Base-by-base conservation (phyloP, 30 jellyfish, hydroid and myxozoan genomes). In the Cassiopea andromeda region DNA sequence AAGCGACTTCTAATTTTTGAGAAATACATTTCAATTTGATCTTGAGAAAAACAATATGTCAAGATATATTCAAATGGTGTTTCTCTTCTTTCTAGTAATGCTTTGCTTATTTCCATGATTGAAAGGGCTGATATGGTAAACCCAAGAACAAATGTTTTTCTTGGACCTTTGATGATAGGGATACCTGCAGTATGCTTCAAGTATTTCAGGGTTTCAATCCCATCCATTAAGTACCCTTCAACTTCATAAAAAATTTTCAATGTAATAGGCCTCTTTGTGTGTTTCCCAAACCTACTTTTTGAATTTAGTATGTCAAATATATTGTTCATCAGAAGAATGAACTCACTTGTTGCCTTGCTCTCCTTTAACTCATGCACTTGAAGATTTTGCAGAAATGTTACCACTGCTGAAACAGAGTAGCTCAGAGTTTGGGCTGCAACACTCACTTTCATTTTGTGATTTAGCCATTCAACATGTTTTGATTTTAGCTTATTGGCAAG, bases 401-500 rank as follows among this genome's bases (percentile, higher is more conserved):
- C 46, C 2, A 81, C 93, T 46, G 93, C 91, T 18, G 90, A 48
- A 7, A 72, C 93, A 27, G 93, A 85, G 54, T 74, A 4, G 46
- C 82, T 73, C 10, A 73, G 12, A 17, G 82, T 73, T 46, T 73
- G 82, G 16, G 92, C 85, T n/a, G 92, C 92, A 50, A 89, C 84
- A 38, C 83, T 89, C 27, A 89, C 96, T 48, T 89, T 81, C 90
- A 80, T 71, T 82, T 89, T 89, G 76, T 89, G 92, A 68, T 89
- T 89, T 44, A 68, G 92, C 92, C 96, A 89, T 19, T 81, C 58
- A 61, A 81, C 82, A 58, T 89, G 92, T 9, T 19, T 60, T 73
- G 80, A 48, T 43, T 10, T 48, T 6, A 7, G 48, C 60, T 85
- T 73, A 45, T 85, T 72, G 60, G 89, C 94, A 1, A 87, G 45